These are phyloP conservation scores for Phataginus tetradactyla DNA, from an alignment of 2,797 vertebrate genomes.

Conservation along the genomic window DNA sequence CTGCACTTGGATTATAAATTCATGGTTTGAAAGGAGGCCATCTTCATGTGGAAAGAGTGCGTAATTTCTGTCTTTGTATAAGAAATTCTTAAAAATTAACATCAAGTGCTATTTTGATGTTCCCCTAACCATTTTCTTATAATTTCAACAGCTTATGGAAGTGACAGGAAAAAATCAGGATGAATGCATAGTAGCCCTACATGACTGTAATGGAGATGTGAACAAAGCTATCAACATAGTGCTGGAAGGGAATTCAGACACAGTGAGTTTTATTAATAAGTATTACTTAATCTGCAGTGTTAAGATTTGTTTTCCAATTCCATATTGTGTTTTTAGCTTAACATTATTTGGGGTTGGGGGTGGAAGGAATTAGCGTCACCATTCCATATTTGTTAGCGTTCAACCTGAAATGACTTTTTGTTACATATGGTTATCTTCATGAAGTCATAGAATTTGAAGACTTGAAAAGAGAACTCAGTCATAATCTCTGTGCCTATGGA, in stretches of 20 bases:
- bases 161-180: constrained; percentile 98
- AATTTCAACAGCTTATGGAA: constrained; percentile 93
- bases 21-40: not conserved
- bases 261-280: constrained; percentile 86
- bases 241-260: constrained; percentile 96
- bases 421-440: constrained; percentile 47
- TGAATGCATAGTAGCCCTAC: constrained; percentile 97
- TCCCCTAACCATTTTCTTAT: constrained; percentile 45
- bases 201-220: constrained; percentile 98
- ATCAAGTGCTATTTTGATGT: not conserved
- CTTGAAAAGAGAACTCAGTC: constrained; percentile 21
- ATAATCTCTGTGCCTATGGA: constrained; percentile 25
- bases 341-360: not conserved
- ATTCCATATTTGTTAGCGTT: constrained; percentile 21
- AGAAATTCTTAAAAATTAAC: not conserved
- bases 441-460: constrained; percentile 38
- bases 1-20: not conserved
- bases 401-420: constrained; percentile 47
- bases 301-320: constrained; percentile 7
- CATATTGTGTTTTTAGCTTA: constrained; percentile 28
- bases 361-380: not conserved
- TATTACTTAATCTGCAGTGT: not conserved
- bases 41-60: not conserved
- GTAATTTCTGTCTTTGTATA: constrained; percentile 35
- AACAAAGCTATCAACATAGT: constrained; percentile 98